Evolutionary conservation across 1,140 invertebrate genomes (phyloP), one percentile per base, ranked within the genome.

Genomic region (Drosophila ohnishii): DNA sequence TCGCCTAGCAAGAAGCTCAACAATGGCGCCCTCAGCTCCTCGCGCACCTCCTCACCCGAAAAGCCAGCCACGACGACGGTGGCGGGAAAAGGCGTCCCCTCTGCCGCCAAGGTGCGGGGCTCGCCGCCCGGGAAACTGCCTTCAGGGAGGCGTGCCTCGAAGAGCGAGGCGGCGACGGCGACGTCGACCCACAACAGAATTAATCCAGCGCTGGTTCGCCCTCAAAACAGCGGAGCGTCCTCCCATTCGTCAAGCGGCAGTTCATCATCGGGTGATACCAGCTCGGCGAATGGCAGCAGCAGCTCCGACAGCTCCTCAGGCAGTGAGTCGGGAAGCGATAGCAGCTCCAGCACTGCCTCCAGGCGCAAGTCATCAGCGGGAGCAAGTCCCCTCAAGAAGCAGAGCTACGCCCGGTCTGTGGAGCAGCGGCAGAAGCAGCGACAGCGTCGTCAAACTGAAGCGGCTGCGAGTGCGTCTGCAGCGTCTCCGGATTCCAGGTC

Each of bases 371-470:
- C 63, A 40, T 32, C 42, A 19, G 55, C 51, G 56, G 66, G 60
- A 64, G 66, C 60, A 59, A 67, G 56, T 30, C 75, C 37, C 25
- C 74, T 37, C 30, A 85, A 85, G 13, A 90, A 90, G 62, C 88
- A 90, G 55, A 80, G 65, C 25, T 91, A 90, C 57, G 55, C 78
- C 6, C 80, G 90, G 1, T 80, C 85, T 19, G 59, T 82, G n/a
- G 83, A 91, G 25, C 78, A 89, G 55, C 76, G 87, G 8, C 81
- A 69, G 92, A 93, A 91, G 85, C 91, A 62, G 78, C 89, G 77
- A 78, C 92, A 74, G 93, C 66, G 73, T 5, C 79, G 83, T 25
- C 93, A 88, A 67, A 85, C 55, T 75, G 85, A 88, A 45, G 80
- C 85, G 37, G 64, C 66, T 88, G 63, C 65, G 70, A 50, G 85